Base-by-base conservation (phyloP, 2,113 vertebrate species). In the Albula goreensis region DNA sequence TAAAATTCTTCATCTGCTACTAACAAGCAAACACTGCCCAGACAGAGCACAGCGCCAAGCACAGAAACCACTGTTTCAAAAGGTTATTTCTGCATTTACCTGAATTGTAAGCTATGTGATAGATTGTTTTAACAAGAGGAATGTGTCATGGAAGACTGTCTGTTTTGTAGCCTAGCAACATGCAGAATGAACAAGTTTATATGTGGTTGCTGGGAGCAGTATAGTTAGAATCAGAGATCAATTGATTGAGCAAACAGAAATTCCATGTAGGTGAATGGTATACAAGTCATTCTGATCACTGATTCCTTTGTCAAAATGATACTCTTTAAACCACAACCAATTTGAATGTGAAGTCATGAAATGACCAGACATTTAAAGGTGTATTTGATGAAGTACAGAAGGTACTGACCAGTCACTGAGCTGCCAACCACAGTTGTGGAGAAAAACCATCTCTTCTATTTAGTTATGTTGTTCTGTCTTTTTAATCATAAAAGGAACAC, bases 1-100 rank as follows among this genome's bases (percentile, higher is more conserved):
- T 52, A 41, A 85, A n/a, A 85, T 50, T 15, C 41, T 41, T 22
- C 49, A 22, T 80, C 41, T 80, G 10, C 78, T 49, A 48, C 41
- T 80, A 19, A 80, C 74, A 88, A 92, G 92, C 91, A 74, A 92
- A 88, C 90, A 93, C 93, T 94, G 94, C 93, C 94, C 86, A 91
- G 89, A 89, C 88, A 90, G 88, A 93, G 90, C 93, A 93, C 93
- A 92, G 19, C 63, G 22, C 63, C 8, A 22, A 70, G 63, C 63
- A 31, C 70, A 74, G n/a, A 10, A 31, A 31, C 22, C 22, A 74
- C n/a, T 74, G 70, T 31, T 74, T 74, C n/a, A 31, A 74, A 74
- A 31, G n/a, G 70, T 2, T 31, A 31, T 74, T 74, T 74, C 70
- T 74, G 25, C 70, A n/a, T 22, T 74, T 74, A 74, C 70, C 63